Conservation (phyloP, 2,888 invertebrate genomes). For the Sinohyriopsis cumingii region DNA sequence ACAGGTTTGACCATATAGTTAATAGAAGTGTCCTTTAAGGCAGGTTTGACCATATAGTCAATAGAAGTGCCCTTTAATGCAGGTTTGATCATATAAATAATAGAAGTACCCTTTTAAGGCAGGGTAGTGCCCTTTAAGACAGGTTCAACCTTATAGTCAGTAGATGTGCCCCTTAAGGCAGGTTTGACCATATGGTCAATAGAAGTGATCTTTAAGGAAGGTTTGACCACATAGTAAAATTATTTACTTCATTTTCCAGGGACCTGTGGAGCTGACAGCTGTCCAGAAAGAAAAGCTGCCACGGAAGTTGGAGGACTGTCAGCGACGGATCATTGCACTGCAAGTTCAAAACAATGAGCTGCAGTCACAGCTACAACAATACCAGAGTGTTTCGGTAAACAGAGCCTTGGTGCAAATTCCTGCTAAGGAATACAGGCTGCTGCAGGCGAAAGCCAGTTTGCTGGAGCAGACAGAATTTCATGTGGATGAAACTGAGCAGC, state of each 20-base stretch:
- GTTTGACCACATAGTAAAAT: no score
- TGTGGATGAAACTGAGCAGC: conserved; percentile 49
- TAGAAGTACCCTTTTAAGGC: no score
- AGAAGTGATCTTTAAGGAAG: no score
- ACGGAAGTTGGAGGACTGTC: conserved; percentile 58
- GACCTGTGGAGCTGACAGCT: conserved; percentile 17
- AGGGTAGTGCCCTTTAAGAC: no score
- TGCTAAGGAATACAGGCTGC: conserved; percentile 38
- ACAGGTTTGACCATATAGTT: no score
- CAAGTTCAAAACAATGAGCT: conserved; percentile 52
- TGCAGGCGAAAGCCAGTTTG: conserved; percentile 39
- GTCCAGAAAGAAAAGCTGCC: conserved; percentile 37
- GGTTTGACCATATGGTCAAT: no score
- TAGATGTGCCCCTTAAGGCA: no score
- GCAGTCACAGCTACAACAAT: conserved; percentile 36
- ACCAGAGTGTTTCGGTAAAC: conserved; percentile 29
- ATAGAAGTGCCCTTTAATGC: no score
- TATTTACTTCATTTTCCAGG: conserved; percentile 16
- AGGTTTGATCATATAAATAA: no score
- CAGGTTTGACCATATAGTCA: no score
- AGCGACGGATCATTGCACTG: conserved; percentile 52
- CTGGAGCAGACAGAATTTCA: conserved; percentile 53
- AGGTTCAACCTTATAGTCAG: no score
- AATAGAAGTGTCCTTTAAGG: no score
- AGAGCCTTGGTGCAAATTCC: conserved; percentile 34